Evolutionary conservation across 2,113 vertebrate genomes (phyloP), one percentile per base, ranked within the genome.

Genomic region (Bufo bufo): DNA sequence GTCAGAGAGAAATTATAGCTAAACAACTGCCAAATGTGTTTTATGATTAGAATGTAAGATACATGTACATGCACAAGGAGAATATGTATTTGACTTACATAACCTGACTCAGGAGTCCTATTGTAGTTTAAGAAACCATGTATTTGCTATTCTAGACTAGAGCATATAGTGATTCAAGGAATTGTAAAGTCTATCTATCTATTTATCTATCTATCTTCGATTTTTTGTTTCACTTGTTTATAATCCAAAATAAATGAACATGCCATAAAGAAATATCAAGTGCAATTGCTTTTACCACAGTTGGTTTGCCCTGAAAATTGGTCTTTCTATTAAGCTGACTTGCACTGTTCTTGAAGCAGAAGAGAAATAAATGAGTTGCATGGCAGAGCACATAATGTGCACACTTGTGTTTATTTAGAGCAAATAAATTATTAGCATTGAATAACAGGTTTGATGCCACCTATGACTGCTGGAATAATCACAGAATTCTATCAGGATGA

Each of bases 251-350:
- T 84, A 84, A 74, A 59, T 43, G 49, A 58, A 58, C 66, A 75
- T 6, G 69, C 52, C 83, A 72, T 85, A 74, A 85, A 85, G 47
- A 54, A 85, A 72, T 59, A 75, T 69, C 19, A 33, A 80, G 63
- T 87, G n/a, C 50, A 87, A 87, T 81, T 58, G 61, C 58, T 87
- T 78, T 87, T 87, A 80, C 16, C 63, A 87, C 77, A 80, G 61
- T 80, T 79, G 85, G 77, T 56, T 87, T 87, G 77, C 77, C 61
- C 17, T 87, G 61, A 87, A 71, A 87, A 87, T 87, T 66, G 77
- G 49, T 71, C 85, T 80, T 80, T 80, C 66, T 69, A 69, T 80
- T 80, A 69, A 79, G 77, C 61, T 85, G 83, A 85, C 83, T 85
- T 84, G 52, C 50, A 19, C 82, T n/a, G 49, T 84, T 80, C 61